These are phyloP conservation scores for Alexandromys oeconomus DNA, from an alignment of 2,797 vertebrate genomes.

Conservation along the genomic window DNA sequence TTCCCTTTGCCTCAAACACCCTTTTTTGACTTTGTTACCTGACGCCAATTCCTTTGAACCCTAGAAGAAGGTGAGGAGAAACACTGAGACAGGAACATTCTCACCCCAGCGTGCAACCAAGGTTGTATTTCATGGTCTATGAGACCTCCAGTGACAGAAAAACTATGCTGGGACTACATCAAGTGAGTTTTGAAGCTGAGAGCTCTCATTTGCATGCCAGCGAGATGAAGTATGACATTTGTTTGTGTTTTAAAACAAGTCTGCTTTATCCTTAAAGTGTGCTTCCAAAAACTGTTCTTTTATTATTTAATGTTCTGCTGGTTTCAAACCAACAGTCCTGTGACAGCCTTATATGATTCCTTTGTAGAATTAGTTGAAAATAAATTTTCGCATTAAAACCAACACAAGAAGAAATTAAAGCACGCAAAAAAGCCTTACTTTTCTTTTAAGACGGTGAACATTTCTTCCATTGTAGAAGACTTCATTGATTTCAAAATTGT, in stretches of 20 bases:
- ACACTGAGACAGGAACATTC: neutral
- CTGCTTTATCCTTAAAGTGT: slow-evolving; percentile 20
- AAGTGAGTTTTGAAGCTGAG: slow-evolving; percentile 12
- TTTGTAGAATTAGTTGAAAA: slow-evolving; percentile 58
- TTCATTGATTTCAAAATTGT: slow-evolving; percentile 71
- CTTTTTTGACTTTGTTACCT: neutral
- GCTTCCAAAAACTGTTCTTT: neutral
- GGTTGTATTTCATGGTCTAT: neutral
- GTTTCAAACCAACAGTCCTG: slow-evolving; percentile 7
- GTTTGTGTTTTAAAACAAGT: slow-evolving; percentile 48
- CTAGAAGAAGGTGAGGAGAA: neutral
- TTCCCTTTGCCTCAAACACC: neutral
- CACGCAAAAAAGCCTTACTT: slow-evolving; percentile 39
- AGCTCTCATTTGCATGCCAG: neutral
- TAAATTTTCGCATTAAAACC: slow-evolving; percentile 59
- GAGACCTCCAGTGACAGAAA: neutral
- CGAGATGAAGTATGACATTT: neutral
- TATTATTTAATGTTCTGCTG: slow-evolving; percentile 7
- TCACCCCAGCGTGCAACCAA: neutral
- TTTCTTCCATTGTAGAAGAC: slow-evolving; percentile 62
- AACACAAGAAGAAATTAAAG: slow-evolving; percentile 64
- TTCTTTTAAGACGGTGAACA: slow-evolving; percentile 39
- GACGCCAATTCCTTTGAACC: neutral
- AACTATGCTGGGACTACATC: neutral
- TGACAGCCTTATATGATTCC: slow-evolving; percentile 29